phyloP scores from a whole-genome alignment of 2,888 invertebrate species.

The Ormyrus rosae region DNA sequence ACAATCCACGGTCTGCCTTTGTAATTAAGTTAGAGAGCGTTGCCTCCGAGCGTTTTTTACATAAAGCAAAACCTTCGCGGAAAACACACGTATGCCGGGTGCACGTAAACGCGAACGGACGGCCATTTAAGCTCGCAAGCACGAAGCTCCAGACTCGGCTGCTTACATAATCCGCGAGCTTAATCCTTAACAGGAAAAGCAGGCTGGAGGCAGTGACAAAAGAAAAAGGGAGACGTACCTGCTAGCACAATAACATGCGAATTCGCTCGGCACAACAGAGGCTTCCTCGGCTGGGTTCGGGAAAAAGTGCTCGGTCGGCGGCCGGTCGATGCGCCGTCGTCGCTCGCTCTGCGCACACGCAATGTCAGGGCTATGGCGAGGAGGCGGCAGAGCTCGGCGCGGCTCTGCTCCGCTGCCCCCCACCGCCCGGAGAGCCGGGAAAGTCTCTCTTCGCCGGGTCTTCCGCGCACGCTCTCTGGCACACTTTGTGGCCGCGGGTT shows the following conservation, averaged over 20 bases:
- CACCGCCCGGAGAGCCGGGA: not conserved
- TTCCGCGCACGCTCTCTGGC: not conserved
- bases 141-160: not conserved
- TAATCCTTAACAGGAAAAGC: not conserved
- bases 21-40: too few species aligned
- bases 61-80: too few species aligned
- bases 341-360: constrained; percentile 48
- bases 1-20: too few species aligned
- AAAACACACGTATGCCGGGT: too few species aligned
- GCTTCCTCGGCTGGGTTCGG: not conserved
- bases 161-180: not conserved
- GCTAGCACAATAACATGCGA: too few species aligned
- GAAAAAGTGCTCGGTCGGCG: not conserved
- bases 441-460: not conserved
- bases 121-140: too few species aligned
- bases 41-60: too few species aligned
- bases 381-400: too few species aligned
- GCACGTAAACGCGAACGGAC: too few species aligned
- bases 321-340: constrained; percentile 53
- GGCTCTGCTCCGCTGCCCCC: not conserved
- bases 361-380: constrained; percentile 53
- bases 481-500: constrained; percentile 27
- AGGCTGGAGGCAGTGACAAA: not conserved
- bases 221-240: too few species aligned
- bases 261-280: too few species aligned